Evolutionary conservation across 1,140 invertebrate genomes (phyloP).

Genomic region (Sitodiplosis mosellana): DNA sequence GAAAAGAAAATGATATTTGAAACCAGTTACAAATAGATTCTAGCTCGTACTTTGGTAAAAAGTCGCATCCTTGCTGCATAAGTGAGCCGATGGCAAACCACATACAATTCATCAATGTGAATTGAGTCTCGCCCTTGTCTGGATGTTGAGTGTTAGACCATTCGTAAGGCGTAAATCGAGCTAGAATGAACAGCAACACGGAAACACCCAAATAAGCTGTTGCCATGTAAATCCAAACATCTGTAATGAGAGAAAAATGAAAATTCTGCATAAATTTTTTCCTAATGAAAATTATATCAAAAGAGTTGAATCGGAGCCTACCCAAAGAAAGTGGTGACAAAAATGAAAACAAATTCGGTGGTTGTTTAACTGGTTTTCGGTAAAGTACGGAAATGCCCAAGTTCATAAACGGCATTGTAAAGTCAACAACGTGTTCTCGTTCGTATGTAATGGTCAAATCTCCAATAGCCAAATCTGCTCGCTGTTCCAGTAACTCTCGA

Average conservation of each 20-base stretch:
- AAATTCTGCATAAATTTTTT: no score
- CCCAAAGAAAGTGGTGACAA: constrained; percentile 75
- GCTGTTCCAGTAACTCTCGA: constrained; percentile 71
- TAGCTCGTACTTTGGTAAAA: constrained; percentile 67
- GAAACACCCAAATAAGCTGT: constrained; percentile 86
- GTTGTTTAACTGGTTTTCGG: constrained; percentile 74
- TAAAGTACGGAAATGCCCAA: constrained; percentile 86
- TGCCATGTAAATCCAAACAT: constrained; percentile 94
- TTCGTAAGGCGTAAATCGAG: constrained; percentile 79
- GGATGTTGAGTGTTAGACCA: constrained; percentile 75
- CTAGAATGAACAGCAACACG: constrained; percentile 78
- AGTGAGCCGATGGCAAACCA: constrained; percentile 91
- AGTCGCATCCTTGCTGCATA: constrained; percentile 84
- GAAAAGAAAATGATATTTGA: constrained; percentile 20
- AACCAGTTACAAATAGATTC: constrained; percentile 18
- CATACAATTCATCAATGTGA: constrained; percentile 80
- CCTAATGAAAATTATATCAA: no score
- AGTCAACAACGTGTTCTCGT: constrained; percentile 64
- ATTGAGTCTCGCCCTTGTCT: constrained; percentile 73
- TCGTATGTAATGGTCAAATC: constrained; percentile 90
- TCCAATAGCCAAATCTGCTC: constrained; percentile 79
- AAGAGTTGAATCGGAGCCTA: no score
- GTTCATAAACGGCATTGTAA: constrained; percentile 94
- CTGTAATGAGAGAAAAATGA: no score
- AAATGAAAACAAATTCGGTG: constrained; percentile 83